Conservation (phyloP, 2,797 vertebrate genomes). For the Liparis tanakae region DNA sequence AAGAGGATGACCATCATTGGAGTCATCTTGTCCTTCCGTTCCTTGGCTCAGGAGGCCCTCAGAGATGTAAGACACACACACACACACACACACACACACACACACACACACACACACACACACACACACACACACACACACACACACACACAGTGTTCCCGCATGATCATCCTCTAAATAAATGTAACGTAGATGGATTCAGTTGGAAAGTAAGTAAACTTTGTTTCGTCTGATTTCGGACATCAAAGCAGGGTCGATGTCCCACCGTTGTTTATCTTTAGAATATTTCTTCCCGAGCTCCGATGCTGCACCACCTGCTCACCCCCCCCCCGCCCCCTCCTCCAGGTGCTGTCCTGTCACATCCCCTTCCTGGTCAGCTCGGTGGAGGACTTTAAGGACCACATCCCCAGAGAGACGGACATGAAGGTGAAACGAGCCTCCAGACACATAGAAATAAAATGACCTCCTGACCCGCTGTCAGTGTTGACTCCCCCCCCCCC, state of each 20-base stretch:
- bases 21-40: constrained; percentile 98
- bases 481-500: background rate
- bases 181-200: background rate
- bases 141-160: constrained; percentile 18
- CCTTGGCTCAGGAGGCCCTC: constrained; percentile 95
- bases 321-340: background rate
- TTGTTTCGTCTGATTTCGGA: background rate
- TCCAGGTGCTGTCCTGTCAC: constrained; percentile 96
- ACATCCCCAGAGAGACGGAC: constrained; percentile 99
- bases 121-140: constrained; percentile 16
- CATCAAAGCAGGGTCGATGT: background rate
- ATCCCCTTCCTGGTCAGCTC: constrained; percentile 99
- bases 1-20: constrained; percentile 99
- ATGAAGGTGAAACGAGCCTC: constrained; percentile 89
- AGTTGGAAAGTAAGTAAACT: background rate
- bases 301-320: background rate
- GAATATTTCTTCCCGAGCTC: background rate
- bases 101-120: constrained; percentile 29
- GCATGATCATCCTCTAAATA: background rate
- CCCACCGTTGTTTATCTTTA: background rate
- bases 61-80: constrained; percentile 90
- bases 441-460: background rate
- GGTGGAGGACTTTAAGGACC: constrained; percentile 98
- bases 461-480: background rate
- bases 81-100: constrained; percentile 14